Base-by-base conservation (phyloP, 1,140 invertebrate genomes). In the Philotrypesis tridentata region DNA sequence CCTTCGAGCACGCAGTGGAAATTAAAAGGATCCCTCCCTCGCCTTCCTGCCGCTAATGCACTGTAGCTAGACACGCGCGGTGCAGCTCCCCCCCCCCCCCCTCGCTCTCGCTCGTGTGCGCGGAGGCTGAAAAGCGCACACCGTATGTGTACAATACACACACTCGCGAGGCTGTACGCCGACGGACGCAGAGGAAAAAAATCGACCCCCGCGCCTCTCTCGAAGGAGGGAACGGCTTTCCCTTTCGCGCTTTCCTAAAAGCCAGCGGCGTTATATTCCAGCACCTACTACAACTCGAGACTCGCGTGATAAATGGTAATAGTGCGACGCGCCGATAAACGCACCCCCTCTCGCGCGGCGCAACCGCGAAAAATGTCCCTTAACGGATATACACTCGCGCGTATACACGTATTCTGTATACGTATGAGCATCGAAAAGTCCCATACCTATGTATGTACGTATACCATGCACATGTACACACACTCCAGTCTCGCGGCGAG, bases 241-340 rank as follows among this genome's bases (percentile, higher is more conserved):
- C 61, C 61, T 63, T 63, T 63, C 65, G 25, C 29, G 72, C 65
- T 75, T 77, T 79, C 78, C 78, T 82, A 81, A 80, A 79, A 82
- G 76, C 33, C 81, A 82, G 80, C 77, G 3, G 27, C 27, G 27
- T 8, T 83, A 25, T 83, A 86, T 84, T 84, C 84, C 77, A 82
- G 77, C 0, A 70, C 82, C 2, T 70, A 37, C n/a, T 70, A 29
- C 48, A 17, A 55, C 48, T n/a, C n/a, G n/a, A n/a, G 21, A n/a
- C 70, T 76, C 79, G 72, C 80, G 87, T 88, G 88, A 89, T 88
- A 88, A 89, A 89, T 88, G 87, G 87, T 89, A 88, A 88, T 89
- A 84, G 87, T 86, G 87, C 85, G 85, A 83, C 85, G 80, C 83
- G 71, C 85, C 88, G 86, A 88, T 88, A 88, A 87, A 88, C 84